Conservation (phyloP, 2,797 vertebrate genomes). For the Clarias platycephalus region DNA sequence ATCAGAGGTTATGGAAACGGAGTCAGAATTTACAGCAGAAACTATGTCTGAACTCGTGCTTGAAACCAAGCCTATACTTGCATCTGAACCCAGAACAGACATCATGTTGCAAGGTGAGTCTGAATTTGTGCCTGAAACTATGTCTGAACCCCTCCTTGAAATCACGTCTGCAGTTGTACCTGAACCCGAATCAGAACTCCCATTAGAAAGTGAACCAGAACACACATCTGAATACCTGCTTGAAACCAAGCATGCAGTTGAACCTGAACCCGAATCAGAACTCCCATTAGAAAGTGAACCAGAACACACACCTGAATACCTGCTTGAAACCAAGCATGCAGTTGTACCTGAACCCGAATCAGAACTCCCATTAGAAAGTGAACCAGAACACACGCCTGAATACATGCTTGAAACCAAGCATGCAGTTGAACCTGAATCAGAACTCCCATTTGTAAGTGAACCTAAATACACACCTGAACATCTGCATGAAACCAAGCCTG, state of each 20-base stretch:
- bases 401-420: not conserved
- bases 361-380: not conserved
- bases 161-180: not conserved
- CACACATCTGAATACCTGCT: not conserved
- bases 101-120: not conserved
- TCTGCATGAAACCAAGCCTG: not conserved
- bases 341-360: not conserved
- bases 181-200: constrained; percentile 7
- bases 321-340: constrained; percentile 10
- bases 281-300: not conserved
- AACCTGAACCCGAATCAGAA: constrained; percentile 15
- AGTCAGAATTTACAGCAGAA: constrained; percentile 22
- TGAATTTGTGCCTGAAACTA: constrained; percentile 14
- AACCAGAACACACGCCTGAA: not conserved
- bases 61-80: not conserved
- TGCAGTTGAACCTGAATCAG: too few relatives aligned
- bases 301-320: not conserved
- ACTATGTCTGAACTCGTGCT: not conserved
- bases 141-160: constrained; percentile 7
- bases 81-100: constrained; percentile 10
- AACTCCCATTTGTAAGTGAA: not conserved
- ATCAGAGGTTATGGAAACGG: not conserved
- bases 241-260: constrained; percentile 7
- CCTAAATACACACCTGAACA: not conserved
- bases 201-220: not conserved